Base-by-base conservation (phyloP, 2,888 invertebrate species). In the Graphium colonna region DNA sequence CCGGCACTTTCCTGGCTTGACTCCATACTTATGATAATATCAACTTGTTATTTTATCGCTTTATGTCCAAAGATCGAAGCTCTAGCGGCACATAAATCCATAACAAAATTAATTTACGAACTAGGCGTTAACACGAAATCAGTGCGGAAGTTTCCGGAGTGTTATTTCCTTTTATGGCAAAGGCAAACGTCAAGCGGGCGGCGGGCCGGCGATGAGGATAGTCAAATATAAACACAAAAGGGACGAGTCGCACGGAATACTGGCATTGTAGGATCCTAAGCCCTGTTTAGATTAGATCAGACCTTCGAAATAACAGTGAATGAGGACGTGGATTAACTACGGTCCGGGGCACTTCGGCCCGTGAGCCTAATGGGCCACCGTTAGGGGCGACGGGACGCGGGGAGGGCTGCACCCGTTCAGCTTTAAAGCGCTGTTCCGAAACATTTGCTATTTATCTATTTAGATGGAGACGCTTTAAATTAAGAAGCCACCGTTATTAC, bases 291-390 rank as follows among this genome's bases (percentile, higher is more conserved):
- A 89, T 89, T 89, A 88, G 88, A 89, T 88, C 87, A 88, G 87
- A 83, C 86, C 88, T 87, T 86, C 83, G 86, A 86, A 89, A 89
- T 89, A 89, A 89, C 89, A 89, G 87, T 85, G 87, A 89, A 89
- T 87, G 87, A 89, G 88, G 87, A 87, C 86, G 83, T 86, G 89
- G 89, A 88, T 89, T 89, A 88, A 89, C 87, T 88, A 86, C 86
- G 89, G 87, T 87, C 85, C 86, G 84, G 82, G 75, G 81, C 83
- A 86, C 83, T 85, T 79, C 75, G 85, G 83, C 79, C 85, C 83
- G 82, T 82, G 84, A 82, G 82, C 83, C 82, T 86, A 88, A 88
- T 88, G 87, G 88, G 76, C 71, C 81, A 79, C 81, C 77, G 86
- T 87, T 86, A 83, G 79, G 83, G 77, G 85, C 82, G 85, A 87